Evolutionary conservation across 2,113 vertebrate species (phyloP).

Genomic region (Hippotragus niger): DNA sequence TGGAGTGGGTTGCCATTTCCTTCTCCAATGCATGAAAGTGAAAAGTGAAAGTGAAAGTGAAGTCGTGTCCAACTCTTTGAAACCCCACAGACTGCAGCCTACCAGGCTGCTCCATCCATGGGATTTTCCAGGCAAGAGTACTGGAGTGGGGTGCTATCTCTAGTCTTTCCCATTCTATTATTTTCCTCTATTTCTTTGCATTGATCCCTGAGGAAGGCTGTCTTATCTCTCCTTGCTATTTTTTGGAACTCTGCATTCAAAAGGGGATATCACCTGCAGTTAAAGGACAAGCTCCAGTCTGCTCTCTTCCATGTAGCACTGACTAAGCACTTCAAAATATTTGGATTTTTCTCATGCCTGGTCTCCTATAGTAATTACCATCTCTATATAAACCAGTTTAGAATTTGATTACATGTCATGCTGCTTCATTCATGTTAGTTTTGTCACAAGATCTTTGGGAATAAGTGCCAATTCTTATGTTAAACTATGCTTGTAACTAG

Average conservation of each 20-base stretch:
- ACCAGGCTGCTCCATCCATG: too few species aligned
- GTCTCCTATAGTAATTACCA: background rate
- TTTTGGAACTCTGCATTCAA: background rate
- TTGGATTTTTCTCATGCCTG: background rate
- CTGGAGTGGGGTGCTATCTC: background rate
- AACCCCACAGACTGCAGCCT: too few species aligned
- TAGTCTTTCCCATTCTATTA: background rate
- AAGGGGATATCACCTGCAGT: background rate
- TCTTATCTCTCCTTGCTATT: background rate
- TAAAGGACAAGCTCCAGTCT: background rate
- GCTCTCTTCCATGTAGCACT: background rate
- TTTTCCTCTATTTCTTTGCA: background rate
- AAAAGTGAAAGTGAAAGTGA: too few species aligned
- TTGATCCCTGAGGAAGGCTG: background rate
- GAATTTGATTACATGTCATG: background rate
- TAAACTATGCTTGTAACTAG: background rate
- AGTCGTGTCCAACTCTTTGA: too few species aligned
- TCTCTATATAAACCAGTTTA: background rate
- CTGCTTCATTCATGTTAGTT: background rate
- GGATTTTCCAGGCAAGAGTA: too few species aligned
- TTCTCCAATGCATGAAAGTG: too few species aligned
- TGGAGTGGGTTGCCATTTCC: too few species aligned
- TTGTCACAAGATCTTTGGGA: background rate
- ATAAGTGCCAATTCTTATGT: background rate
- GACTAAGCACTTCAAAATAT: background rate